phyloP scores from a whole-genome alignment of 2,797 vertebrate genomes.

The Neosilurus hyrtlii region DNA sequence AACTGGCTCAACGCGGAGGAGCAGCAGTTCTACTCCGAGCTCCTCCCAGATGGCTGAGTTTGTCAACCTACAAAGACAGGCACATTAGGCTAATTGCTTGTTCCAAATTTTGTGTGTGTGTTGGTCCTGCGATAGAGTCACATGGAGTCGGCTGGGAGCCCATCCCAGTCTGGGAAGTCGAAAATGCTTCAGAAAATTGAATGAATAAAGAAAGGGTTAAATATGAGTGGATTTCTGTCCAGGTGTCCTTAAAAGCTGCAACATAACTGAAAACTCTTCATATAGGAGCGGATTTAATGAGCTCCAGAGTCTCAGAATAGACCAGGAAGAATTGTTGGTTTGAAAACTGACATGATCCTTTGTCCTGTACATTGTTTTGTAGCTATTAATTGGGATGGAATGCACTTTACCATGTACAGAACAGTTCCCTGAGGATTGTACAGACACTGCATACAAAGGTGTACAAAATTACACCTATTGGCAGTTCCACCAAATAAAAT shows the following conservation, averaged over 20 bases:
- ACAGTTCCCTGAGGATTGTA: conserved; percentile 33
- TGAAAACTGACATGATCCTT: not conserved
- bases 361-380: not conserved
- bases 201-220: no score
- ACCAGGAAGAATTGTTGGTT: not conserved
- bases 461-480: conserved; percentile 24
- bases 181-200: no score
- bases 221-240: not conserved
- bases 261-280: not conserved
- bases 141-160: no score
- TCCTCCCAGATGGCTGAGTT: no score
- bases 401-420: conserved; percentile 32
- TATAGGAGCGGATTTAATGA: not conserved
- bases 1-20: no score
- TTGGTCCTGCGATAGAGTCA: no score
- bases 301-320: not conserved
- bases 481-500: conserved; percentile 16
- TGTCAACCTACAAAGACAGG: no score
- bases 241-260: not conserved
- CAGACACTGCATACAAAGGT: conserved; percentile 32
- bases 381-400: conserved; percentile 40
- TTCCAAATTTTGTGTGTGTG: no score
- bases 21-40: no score
- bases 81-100: no score
- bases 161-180: no score